A percentile compares a stretch with the other conserved stretches of the same genome.
phyloP scores from a whole-genome alignment of 2,888 invertebrate species.

The Empis stercorea region DNA sequence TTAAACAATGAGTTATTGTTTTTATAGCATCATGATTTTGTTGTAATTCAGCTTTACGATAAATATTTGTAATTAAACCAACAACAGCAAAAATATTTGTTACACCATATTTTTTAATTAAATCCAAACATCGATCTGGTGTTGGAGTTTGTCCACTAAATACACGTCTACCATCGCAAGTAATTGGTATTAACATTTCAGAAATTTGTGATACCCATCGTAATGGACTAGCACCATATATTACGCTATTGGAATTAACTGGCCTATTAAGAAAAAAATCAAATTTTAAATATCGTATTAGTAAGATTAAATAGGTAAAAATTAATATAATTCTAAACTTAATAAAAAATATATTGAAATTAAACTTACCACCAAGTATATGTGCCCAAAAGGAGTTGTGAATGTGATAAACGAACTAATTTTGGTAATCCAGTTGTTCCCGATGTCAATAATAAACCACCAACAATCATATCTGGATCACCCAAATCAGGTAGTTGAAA shows the following conservation, averaged over 20 bases:
- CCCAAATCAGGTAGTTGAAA: neutral
- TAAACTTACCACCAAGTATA: constrained; percentile 1
- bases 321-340: no score
- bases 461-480: neutral
- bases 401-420: constrained; percentile 1
- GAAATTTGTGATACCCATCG: constrained; percentile 3
- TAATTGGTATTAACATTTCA: neutral
- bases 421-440: constrained; percentile 5
- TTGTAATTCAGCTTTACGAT: neutral
- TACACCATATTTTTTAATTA: constrained; percentile 2
- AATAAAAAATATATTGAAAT: no score
- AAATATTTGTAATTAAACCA: neutral
- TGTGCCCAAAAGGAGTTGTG: neutral
- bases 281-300: neutral
- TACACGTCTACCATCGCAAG: neutral
- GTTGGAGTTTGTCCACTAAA: neutral
- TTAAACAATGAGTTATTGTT: neutral
- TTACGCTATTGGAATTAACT: neutral
- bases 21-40: neutral
- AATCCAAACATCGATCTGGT: neutral
- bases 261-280: neutral
- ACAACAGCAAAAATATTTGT: constrained; percentile 2
- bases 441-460: constrained; percentile 1
- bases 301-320: no score
- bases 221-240: constrained; percentile 2